These are phyloP conservation scores for Sandelia bainsii DNA, from an alignment of 2,797 vertebrate genomes.

Conservation along the genomic window DNA sequence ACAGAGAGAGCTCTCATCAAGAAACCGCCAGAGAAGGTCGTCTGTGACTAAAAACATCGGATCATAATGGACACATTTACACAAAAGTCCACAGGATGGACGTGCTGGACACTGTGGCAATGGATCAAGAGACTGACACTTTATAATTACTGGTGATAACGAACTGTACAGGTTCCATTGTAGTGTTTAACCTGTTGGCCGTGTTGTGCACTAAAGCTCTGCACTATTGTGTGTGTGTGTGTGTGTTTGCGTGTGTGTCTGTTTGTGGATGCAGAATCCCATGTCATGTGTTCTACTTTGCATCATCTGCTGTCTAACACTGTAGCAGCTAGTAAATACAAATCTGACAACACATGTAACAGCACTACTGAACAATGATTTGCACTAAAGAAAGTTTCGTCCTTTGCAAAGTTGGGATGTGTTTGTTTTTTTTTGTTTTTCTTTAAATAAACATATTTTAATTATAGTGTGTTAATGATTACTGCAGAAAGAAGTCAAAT, in stretches of 20 bases:
- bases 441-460: conserved; percentile 28
- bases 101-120: neutral
- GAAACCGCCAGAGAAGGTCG: neutral
- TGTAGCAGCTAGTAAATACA: neutral
- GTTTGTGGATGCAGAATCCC: no score
- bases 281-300: neutral
- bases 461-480: neutral
- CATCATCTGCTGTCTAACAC: conserved; percentile 9
- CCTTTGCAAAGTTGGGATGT: neutral
- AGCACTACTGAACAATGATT: conserved; percentile 54
- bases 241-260: neutral
- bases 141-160: no score
- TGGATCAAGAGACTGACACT: neutral
- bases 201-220: neutral
- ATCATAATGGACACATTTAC: conserved; percentile 13
- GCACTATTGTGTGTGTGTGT: neutral
- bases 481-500: no score
- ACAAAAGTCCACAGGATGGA: neutral
- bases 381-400: conserved; percentile 40
- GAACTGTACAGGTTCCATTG: neutral
- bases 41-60: conserved; percentile 30
- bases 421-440: neutral
- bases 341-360: neutral
- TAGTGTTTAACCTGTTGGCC: neutral
- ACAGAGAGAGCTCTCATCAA: neutral